These are phyloP conservation scores for pig (Sus scrofa) DNA, from an alignment of 2,113 vertebrate species.

Conservation along the genomic window T2T-Sscrofa CM000816.6:81061001-81061500, in stretches of 20 bases:
- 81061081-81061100: neutral
- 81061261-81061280: too few relatives aligned
- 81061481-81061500: neutral
- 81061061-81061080: conserved; percentile 19
- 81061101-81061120: too few relatives aligned
- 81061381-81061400: neutral
- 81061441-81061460: neutral
- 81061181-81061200: too few relatives aligned
- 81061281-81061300: too few relatives aligned
- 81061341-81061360: neutral
- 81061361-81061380: neutral
- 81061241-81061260: too few relatives aligned
- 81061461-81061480: neutral
- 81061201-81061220: too few relatives aligned
- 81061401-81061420: neutral
- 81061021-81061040: neutral
- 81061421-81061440: conserved; percentile 27
- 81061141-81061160: too few relatives aligned
- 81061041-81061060: neutral
- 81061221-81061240: too few relatives aligned
- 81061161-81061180: too few relatives aligned
- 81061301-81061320: too few relatives aligned
- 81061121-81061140: too few relatives aligned
- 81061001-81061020: conserved; percentile 33
- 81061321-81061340: too few relatives aligned